A percentile compares a stretch with the other conserved stretches of the same genome.
phyloP scores from a whole-genome alignment of 2,888 invertebrate genomes.

The Amiota communis region DNA sequence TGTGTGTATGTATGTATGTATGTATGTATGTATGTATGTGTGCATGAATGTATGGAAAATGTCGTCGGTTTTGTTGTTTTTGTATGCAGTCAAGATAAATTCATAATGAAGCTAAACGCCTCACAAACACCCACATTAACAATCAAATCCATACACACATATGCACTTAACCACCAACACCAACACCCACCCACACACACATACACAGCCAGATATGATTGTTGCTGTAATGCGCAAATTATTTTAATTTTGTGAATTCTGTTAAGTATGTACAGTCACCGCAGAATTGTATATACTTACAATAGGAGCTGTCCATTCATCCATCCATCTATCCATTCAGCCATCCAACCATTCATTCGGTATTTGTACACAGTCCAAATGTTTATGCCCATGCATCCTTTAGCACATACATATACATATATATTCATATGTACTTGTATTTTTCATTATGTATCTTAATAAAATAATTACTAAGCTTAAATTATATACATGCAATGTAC shows the following conservation, averaged over 20 bases:
- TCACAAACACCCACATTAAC: neutral
- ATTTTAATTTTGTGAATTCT: conserved; percentile 31
- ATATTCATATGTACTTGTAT: conserved; percentile 8
- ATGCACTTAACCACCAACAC: no score
- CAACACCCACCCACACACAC: neutral
- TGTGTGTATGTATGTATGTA: neutral
- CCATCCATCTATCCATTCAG: neutral
- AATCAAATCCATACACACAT: neutral
- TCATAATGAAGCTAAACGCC: neutral
- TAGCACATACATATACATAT: neutral
- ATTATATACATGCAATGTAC: conserved; percentile 21
- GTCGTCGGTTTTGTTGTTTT: neutral
- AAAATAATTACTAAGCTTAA: conserved; percentile 16
- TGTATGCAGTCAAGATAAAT: conserved; percentile 16
- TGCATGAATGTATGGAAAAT: neutral
- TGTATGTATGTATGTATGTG: neutral
- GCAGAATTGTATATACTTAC: neutral
- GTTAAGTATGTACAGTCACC: conserved; percentile 28
- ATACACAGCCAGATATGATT: neutral
- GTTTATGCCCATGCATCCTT: neutral
- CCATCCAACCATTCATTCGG: neutral
- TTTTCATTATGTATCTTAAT: neutral
- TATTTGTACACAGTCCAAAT: neutral
- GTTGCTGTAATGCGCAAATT: conserved; percentile 19
- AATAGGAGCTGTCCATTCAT: neutral